Conservation (phyloP, 1,140 invertebrate genomes). For the Anastrepha obliqua region DNA sequence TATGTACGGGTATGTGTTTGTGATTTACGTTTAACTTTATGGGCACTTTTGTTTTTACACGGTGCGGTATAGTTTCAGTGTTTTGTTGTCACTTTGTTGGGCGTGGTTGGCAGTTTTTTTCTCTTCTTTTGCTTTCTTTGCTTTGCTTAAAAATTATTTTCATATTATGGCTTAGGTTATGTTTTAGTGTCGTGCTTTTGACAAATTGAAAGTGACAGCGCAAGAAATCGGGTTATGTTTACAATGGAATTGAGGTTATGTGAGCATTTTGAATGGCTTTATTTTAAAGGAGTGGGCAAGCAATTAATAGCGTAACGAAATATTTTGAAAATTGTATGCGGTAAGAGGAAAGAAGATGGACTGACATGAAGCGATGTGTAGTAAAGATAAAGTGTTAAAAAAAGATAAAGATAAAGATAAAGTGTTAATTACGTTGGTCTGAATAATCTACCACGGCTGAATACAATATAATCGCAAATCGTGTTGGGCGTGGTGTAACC, state of each 20-base stretch:
- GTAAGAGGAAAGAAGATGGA: neutral
- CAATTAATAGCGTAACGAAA: neutral
- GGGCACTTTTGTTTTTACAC: neutral
- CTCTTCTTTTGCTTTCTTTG: neutral
- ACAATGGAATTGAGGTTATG: neutral
- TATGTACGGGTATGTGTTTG: neutral
- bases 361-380: neutral
- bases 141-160: neutral
- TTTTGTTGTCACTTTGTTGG: neutral
- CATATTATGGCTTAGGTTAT: neutral
- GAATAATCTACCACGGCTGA: neutral
- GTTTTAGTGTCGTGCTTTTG: neutral
- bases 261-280: neutral
- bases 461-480: neutral
- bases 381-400: neutral
- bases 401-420: no score
- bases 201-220: constrained; percentile 11
- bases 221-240: constrained; percentile 19
- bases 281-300: neutral
- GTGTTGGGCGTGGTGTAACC: neutral
- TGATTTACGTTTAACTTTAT: neutral
- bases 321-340: neutral
- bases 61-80: neutral
- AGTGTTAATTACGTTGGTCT: neutral
- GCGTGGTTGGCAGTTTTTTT: constrained; percentile 7